These are phyloP conservation scores for Embidobia sp. DNA, from an alignment of 2,888 invertebrate species.

Conservation along the genomic window DNA sequence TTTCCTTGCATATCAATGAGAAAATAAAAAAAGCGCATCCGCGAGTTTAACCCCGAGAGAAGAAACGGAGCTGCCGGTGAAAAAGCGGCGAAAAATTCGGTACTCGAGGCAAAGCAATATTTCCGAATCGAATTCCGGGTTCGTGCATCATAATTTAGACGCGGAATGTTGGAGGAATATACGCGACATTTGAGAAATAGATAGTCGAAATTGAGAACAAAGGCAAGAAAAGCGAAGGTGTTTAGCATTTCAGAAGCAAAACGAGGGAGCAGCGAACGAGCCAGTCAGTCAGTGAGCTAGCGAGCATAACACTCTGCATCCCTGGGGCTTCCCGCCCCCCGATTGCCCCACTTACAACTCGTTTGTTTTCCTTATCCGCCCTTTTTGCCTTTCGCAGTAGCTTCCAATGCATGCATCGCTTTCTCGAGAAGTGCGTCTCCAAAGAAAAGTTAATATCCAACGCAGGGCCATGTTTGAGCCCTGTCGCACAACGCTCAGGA, in stretches of 20 bases:
- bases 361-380: conserved; percentile 70
- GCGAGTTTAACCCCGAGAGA: no score
- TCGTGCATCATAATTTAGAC: background rate
- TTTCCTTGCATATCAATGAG: no score
- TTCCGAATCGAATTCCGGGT: conserved; percentile 9
- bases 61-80: no score
- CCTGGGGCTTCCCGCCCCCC: conserved; percentile 78
- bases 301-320: conserved; percentile 73
- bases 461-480: conserved; percentile 1
- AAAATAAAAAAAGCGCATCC: no score
- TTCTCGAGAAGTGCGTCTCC: conserved; percentile 29
- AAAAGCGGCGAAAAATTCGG: no score
- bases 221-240: conserved; percentile 44
- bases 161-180: conserved; percentile 12
- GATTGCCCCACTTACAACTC: conserved; percentile 79
- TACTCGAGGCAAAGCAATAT: no score
- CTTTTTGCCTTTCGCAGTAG: conserved; percentile 61
- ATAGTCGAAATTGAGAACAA: conserved; percentile 31
- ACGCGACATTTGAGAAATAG: conserved; percentile 32
- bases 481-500: background rate
- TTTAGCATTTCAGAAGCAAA: conserved; percentile 60
- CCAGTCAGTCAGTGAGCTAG: conserved; percentile 63
- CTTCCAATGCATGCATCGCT: conserved; percentile 33
- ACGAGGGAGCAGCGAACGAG: conserved; percentile 53
- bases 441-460: conserved; percentile 36